phyloP scores from a whole-genome alignment of 2,113 vertebrate species.

The Paradisaea rubra region DNA sequence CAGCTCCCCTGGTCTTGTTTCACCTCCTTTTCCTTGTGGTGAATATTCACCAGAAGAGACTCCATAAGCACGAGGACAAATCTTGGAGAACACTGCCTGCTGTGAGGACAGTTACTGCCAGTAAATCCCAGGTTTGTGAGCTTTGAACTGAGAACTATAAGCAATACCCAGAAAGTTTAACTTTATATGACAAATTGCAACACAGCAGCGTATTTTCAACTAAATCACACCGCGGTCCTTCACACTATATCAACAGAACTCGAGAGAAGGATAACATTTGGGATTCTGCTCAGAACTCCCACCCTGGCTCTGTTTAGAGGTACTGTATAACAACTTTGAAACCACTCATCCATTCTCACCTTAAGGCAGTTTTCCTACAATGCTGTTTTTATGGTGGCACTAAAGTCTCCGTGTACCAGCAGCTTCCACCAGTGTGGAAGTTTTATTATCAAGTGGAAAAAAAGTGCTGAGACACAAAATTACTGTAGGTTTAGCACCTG shows the following conservation, averaged over 20 bases:
- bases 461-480: slow-evolving; percentile 38
- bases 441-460: slow-evolving; percentile 30
- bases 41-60: not conserved
- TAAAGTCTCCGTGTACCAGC: not conserved
- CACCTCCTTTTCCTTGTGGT: not conserved
- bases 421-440: not conserved
- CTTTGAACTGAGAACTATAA: not conserved
- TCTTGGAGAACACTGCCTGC: not conserved
- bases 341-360: slow-evolving; percentile 17
- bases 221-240: not conserved
- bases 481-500: slow-evolving; percentile 29
- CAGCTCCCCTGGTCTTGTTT: not conserved
- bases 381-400: slow-evolving; percentile 31
- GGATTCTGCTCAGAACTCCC: not conserved
- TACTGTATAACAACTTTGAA: not conserved
- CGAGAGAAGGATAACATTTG: not conserved
- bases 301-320: not conserved
- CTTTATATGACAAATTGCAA: not conserved
- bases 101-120: not conserved
- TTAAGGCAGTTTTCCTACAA: slow-evolving; percentile 29
- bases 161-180: not conserved
- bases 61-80: fast-evolving
- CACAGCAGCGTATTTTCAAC: not conserved
- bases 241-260: not conserved
- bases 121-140: not conserved